Conservation (phyloP, 2,113 vertebrate species). For the Pseudorasbora parva region DNA sequence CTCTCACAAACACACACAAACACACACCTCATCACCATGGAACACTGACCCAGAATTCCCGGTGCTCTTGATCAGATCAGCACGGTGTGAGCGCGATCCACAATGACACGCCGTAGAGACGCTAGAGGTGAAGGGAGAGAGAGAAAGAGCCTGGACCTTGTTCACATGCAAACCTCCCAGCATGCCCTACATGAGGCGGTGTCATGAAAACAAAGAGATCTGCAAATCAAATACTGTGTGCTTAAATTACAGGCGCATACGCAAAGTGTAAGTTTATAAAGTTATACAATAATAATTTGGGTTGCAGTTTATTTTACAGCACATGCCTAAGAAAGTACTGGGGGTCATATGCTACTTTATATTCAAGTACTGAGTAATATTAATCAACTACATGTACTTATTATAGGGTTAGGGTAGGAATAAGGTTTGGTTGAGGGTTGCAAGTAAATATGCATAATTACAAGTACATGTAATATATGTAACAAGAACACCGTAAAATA, state of each 20-base stretch:
- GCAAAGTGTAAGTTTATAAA: background rate
- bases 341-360: no score
- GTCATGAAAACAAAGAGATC: background rate
- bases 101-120: constrained; percentile 44
- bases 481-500: no score
- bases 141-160: constrained; percentile 14
- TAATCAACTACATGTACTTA: no score
- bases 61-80: constrained; percentile 46
- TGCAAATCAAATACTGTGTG: background rate
- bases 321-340: no score
- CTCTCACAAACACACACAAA: constrained; percentile 37
- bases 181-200: background rate
- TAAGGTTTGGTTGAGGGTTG: no score
- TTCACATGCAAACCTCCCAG: constrained; percentile 22
- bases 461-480: no score
- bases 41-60: constrained; percentile 54
- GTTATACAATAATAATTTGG: background rate
- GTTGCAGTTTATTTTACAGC: no score
- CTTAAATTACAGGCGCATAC: background rate
- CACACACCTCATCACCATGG: constrained; percentile 38
- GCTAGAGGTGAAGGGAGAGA: constrained; percentile 35
- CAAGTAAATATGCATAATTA: no score
- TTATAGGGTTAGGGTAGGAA: no score
- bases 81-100: constrained; percentile 38
- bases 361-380: no score